These are phyloP conservation scores for Brachypalpus laphriformis DNA, from an alignment of 2,888 invertebrate genomes.

Conservation along the genomic window DNA sequence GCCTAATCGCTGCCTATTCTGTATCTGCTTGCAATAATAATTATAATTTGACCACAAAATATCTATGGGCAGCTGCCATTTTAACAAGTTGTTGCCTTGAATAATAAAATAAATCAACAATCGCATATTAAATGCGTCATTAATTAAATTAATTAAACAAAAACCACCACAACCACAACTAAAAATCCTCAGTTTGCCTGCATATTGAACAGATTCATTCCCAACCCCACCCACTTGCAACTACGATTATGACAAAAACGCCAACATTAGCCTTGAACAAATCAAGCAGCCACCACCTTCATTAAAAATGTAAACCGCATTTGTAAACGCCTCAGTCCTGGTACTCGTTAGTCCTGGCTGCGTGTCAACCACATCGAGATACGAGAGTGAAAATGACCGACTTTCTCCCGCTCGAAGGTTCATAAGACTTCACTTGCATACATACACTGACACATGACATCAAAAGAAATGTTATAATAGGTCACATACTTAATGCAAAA, in stretches of 20 bases:
- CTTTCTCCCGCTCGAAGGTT: constrained; percentile 15
- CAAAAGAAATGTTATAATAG: constrained; percentile 25
- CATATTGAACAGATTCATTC: neutral
- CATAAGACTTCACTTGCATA: constrained; percentile 18
- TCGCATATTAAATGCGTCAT: neutral
- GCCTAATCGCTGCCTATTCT: too few species aligned
- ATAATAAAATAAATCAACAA: neutral
- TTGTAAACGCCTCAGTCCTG: constrained; percentile 35
- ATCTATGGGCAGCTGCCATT: neutral
- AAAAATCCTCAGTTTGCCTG: neutral
- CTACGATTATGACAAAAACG: neutral
- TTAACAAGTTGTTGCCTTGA: neutral
- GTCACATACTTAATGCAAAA: constrained; percentile 22
- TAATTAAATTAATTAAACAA: neutral
- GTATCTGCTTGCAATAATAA: neutral
- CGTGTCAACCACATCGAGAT: constrained; percentile 13
- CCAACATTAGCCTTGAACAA: constrained; percentile 48
- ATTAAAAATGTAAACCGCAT: constrained; percentile 59
- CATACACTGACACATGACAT: neutral
- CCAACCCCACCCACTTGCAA: neutral
- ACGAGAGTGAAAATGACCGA: constrained; percentile 31
- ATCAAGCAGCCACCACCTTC: constrained; percentile 31
- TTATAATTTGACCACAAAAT: neutral
- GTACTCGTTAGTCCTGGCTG: constrained; percentile 1
- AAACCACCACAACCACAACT: neutral